These are phyloP conservation scores for Coecobrya sp. DNA, from an alignment of 2,888 invertebrate genomes.

Conservation along the genomic window DNA sequence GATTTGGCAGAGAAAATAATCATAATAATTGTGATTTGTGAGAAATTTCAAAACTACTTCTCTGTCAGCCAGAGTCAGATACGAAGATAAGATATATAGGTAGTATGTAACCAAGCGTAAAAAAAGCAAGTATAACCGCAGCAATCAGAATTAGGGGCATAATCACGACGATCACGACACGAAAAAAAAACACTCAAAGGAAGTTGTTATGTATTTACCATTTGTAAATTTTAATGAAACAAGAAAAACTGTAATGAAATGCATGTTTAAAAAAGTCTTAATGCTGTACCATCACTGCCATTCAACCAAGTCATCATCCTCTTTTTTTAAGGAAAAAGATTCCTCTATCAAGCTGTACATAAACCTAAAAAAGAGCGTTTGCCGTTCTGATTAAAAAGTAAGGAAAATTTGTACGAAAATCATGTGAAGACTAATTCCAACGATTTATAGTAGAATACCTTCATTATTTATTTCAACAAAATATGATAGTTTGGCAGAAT, in stretches of 20 bases:
- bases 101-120: too few relatives aligned
- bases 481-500: neutral
- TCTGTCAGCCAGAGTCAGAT: conserved; percentile 30
- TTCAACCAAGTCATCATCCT: too few relatives aligned
- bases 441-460: too few relatives aligned
- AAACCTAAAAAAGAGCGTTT: too few relatives aligned
- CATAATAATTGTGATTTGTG: conserved; percentile 56
- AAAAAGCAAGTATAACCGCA: conserved; percentile 27
- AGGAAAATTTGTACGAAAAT: neutral
- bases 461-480: too few relatives aligned
- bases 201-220: conserved; percentile 36
- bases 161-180: conserved; percentile 58
- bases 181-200: conserved; percentile 45
- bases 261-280: neutral
- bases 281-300: neutral
- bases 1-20: conserved; percentile 54
- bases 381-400: neutral
- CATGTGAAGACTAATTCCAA: neutral
- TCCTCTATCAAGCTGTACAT: too few relatives aligned
- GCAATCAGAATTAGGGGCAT: conserved; percentile 47
- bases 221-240: conserved; percentile 52
- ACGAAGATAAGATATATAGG: conserved; percentile 1
- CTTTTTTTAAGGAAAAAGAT: too few relatives aligned
- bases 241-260: conserved; percentile 58
- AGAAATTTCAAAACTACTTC: conserved; percentile 40